Conservation (phyloP, 2,888 invertebrate genomes). For the Zaprionus bogoriensis region DNA sequence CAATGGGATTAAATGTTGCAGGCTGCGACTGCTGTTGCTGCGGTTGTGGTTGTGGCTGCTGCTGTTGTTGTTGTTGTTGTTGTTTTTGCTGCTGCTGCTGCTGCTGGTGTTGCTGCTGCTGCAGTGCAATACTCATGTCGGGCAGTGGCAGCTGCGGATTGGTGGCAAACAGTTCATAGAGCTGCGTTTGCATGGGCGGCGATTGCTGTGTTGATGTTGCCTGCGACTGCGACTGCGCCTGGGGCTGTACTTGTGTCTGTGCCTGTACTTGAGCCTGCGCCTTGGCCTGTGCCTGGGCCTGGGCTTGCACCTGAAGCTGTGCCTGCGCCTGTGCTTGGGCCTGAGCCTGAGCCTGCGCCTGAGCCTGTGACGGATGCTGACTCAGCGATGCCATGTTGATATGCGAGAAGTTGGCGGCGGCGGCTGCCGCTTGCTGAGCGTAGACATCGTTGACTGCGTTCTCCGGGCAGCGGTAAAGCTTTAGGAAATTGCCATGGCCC, state of each 20-base stretch:
- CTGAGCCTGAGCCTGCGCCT: slow-evolving; percentile 59
- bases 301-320: slow-evolving; percentile 21
- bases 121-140: slow-evolving; percentile 44
- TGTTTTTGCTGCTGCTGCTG: slow-evolving; percentile 32
- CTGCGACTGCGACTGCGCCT: slow-evolving; percentile 26
- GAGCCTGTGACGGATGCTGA: slow-evolving; percentile 47
- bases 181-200: slow-evolving; percentile 69
- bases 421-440: slow-evolving; percentile 45
- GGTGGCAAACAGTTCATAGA: slow-evolving; percentile 82
- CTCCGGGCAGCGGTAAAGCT: slow-evolving; percentile 81
- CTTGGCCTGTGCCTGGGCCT: slow-evolving; percentile 40
- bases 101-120: slow-evolving; percentile 39
- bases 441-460: slow-evolving; percentile 59
- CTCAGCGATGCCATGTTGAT: slow-evolving; percentile 61
- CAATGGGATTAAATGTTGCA: slow-evolving; percentile 42
- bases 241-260: slow-evolving; percentile 15
- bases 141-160: slow-evolving; percentile 77
- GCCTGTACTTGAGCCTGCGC: slow-evolving; percentile 54
- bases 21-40: slow-evolving; percentile 4
- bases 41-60: slow-evolving; percentile 1
- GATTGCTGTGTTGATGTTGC: slow-evolving; percentile 53
- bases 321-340: slow-evolving; percentile 19
- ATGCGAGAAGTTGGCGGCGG: slow-evolving; percentile 45
- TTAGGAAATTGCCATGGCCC: slow-evolving; percentile 82
- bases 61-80: slow-evolving; percentile 17